These are phyloP conservation scores for Yponomeuta malinellus DNA, from an alignment of 2,888 invertebrate genomes.

Conservation along the genomic window DNA sequence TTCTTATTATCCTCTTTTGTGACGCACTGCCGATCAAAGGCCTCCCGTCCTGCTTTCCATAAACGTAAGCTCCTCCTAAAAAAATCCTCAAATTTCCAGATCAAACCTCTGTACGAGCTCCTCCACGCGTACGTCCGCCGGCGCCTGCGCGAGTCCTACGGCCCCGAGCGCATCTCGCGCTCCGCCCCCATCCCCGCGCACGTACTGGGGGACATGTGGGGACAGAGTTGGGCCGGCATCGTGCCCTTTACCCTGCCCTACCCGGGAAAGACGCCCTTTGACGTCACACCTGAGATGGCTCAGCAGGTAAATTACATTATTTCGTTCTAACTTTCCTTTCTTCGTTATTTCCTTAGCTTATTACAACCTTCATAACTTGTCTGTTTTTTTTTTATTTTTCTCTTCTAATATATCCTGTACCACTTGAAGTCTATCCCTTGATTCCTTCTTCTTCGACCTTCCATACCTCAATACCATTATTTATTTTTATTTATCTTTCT, in stretches of 20 bases:
- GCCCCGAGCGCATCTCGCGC: slow-evolving; percentile 85
- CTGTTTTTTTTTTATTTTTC: too few relatives aligned
- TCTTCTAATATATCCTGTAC: too few relatives aligned
- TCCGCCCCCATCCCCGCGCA: slow-evolving; percentile 91
- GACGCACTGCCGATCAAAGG: too few relatives aligned
- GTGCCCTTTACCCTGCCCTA: slow-evolving; percentile 89
- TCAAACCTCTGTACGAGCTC: slow-evolving; percentile 90
- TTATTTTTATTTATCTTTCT: too few relatives aligned
- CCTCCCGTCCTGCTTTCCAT: too few relatives aligned
- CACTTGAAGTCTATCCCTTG: too few relatives aligned
- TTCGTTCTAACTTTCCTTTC: not conserved
- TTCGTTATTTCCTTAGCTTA: not conserved
- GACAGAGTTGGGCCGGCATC: slow-evolving; percentile 89
- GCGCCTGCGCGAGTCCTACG: slow-evolving; percentile 88
- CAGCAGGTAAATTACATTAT: slow-evolving; percentile 73
- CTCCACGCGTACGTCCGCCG: slow-evolving; percentile 93
- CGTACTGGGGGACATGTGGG: slow-evolving; percentile 93
- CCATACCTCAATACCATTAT: too few relatives aligned
- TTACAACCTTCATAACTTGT: not conserved
- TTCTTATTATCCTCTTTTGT: too few relatives aligned
- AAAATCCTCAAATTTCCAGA: slow-evolving; percentile 37
- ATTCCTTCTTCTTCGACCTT: too few relatives aligned
- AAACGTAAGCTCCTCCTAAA: too few relatives aligned
- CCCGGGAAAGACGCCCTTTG: slow-evolving; percentile 87
- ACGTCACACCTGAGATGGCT: slow-evolving; percentile 89